Conservation (phyloP, 2,113 vertebrate genomes). For the Lutjanus erythropterus region DNA sequence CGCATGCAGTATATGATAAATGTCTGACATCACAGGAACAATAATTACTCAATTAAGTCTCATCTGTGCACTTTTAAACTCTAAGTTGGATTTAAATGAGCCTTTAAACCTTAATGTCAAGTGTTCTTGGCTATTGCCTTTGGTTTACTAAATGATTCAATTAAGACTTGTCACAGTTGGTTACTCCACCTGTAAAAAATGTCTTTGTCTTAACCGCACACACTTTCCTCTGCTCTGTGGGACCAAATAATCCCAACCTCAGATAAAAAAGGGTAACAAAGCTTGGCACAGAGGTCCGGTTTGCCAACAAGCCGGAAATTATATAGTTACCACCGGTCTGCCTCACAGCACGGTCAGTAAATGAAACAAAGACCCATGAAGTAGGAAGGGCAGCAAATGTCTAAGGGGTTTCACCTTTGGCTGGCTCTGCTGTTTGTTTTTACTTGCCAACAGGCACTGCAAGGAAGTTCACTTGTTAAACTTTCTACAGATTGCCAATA, state of each 20-base stretch:
- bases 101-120: slow-evolving; percentile 14
- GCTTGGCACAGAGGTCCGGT: slow-evolving; percentile 21
- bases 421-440: slow-evolving; percentile 53
- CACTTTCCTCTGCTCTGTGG: background rate
- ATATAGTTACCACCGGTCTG: slow-evolving; percentile 43
- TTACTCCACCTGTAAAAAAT: slow-evolving; percentile 16
- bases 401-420: slow-evolving; percentile 46
- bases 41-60: background rate
- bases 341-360: slow-evolving; percentile 43
- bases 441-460: slow-evolving; percentile 32
- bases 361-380: slow-evolving; percentile 62
- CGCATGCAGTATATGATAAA: background rate
- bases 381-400: slow-evolving; percentile 40
- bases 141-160: slow-evolving; percentile 26
- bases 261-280: slow-evolving; percentile 40
- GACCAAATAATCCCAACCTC: slow-evolving; percentile 38
- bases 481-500: slow-evolving; percentile 51
- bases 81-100: slow-evolving; percentile 5
- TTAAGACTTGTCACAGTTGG: slow-evolving; percentile 23
- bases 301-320: slow-evolving; percentile 48
- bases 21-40: background rate
- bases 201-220: slow-evolving; percentile 17
- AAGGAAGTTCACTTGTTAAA: slow-evolving; percentile 61
- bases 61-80: slow-evolving; percentile 18
- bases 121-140: background rate